These are phyloP conservation scores for Sinohyriopsis cumingii DNA, from an alignment of 2,888 invertebrate species.

Conservation along the genomic window DNA sequence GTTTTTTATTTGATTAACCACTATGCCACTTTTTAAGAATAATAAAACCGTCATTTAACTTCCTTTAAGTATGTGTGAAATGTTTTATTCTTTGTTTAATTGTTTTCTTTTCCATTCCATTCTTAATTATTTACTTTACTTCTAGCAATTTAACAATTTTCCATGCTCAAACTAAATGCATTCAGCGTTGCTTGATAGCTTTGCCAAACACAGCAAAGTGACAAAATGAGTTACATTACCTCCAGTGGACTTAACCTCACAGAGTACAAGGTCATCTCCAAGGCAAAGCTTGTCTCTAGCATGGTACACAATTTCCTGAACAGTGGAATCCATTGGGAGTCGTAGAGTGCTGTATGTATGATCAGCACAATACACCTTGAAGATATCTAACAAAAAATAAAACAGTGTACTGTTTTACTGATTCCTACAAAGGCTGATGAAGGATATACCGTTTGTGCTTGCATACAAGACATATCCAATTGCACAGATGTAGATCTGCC, in stretches of 20 bases:
- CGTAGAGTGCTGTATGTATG: conserved; percentile 86
- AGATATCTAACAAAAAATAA: conserved; percentile 77
- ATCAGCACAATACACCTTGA: conserved; percentile 86
- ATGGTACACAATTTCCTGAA: conserved; percentile 81
- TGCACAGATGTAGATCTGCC: too few relatives aligned
- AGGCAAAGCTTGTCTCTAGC: conserved; percentile 84
- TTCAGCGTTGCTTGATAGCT: background rate
- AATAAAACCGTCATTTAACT: too few relatives aligned
- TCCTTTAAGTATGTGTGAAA: too few relatives aligned
- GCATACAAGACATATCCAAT: too few relatives aligned
- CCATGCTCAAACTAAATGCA: too few relatives aligned
- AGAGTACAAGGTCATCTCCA: conserved; percentile 80
- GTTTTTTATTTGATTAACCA: too few relatives aligned
- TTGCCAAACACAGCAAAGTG: background rate
- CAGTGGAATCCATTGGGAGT: conserved; percentile 81
- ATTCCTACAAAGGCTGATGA: background rate
- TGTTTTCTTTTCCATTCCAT: too few relatives aligned
- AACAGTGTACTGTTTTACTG: background rate
- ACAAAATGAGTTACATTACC: conserved; percentile 64
- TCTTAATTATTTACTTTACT: background rate
- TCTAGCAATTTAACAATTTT: too few relatives aligned
- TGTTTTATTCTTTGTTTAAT: too few relatives aligned
- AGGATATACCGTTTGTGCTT: too few relatives aligned
- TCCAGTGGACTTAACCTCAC: conserved; percentile 82
- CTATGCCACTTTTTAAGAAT: too few relatives aligned